These are phyloP conservation scores for Albula glossodonta DNA, from an alignment of 2,113 vertebrate species.

Conservation along the genomic window DNA sequence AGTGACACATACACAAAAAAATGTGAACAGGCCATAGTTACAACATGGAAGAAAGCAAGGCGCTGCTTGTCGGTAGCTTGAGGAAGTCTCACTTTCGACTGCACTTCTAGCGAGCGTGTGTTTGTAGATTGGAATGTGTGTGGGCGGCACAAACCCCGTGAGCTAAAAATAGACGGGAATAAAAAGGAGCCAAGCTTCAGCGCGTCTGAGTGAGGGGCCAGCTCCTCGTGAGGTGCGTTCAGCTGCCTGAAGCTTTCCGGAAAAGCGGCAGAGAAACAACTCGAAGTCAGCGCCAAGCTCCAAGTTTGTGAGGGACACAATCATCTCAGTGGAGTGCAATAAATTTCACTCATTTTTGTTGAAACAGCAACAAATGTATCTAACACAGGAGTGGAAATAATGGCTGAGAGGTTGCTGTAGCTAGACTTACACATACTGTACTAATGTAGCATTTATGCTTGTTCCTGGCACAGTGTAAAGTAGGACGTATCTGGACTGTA, in stretches of 20 bases:
- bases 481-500: background rate
- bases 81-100: background rate
- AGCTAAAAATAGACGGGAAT: constrained; percentile 31
- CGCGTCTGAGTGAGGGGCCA: background rate
- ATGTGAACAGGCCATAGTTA: too few relatives aligned
- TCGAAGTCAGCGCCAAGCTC: background rate
- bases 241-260: too few relatives aligned
- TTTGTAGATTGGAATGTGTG: constrained; percentile 44
- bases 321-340: too few relatives aligned
- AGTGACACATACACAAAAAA: too few relatives aligned
- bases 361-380: too few relatives aligned
- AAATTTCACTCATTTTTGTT: too few relatives aligned
- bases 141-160: constrained; percentile 5
- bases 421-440: background rate
- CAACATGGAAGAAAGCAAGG: background rate
- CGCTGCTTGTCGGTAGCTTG: background rate
- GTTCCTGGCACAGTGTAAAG: background rate
- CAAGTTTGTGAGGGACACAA: background rate
- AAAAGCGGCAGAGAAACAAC: background rate
- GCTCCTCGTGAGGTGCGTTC: background rate
- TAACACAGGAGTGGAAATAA: too few relatives aligned
- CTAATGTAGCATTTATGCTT: background rate
- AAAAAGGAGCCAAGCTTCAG: background rate
- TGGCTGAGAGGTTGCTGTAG: background rate
- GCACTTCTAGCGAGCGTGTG: background rate